These are phyloP conservation scores for Hypena proboscidalis DNA, from an alignment of 2,888 invertebrate genomes.

Conservation along the genomic window DNA sequence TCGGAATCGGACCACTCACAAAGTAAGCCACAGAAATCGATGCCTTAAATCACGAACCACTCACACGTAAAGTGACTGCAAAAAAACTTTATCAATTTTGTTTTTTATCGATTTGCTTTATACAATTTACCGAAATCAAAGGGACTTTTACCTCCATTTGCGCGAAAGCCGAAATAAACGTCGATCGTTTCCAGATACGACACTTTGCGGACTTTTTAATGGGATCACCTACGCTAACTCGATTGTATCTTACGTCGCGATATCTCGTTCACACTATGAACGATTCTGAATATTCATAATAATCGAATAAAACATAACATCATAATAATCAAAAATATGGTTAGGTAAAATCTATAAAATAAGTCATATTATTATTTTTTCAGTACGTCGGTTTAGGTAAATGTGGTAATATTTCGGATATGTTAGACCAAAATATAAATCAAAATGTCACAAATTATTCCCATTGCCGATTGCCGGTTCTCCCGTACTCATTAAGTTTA, in stretches of 20 bases:
- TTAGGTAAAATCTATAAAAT: too few species aligned
- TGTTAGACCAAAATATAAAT: too few species aligned
- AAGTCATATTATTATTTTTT: too few species aligned
- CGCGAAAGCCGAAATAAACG: constrained; percentile 55
- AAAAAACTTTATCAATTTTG: constrained; percentile 62
- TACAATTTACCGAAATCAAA: constrained; percentile 68
- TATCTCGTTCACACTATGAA: too few species aligned
- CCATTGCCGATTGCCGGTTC: constrained; percentile 42
- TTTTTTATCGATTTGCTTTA: constrained; percentile 68
- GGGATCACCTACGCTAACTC: too few species aligned
- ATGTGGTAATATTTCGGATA: too few species aligned
- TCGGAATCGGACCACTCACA: constrained; percentile 46
- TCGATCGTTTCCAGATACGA: constrained; percentile 40
- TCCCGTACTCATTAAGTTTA: constrained; percentile 24
- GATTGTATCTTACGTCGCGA: too few species aligned
- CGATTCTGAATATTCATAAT: too few species aligned
- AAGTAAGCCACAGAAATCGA: constrained; percentile 50
- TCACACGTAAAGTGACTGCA: constrained; percentile 74
- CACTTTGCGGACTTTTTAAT: constrained; percentile 47
- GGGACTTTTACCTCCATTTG: constrained; percentile 71
- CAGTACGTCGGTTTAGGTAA: too few species aligned
- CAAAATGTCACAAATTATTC: too few species aligned
- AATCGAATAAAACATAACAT: too few species aligned
- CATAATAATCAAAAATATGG: too few species aligned
- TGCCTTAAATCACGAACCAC: constrained; percentile 73